A percentile compares a stretch with the other conserved stretches of the same genome.
Conservation (phyloP, 2,888 invertebrate genomes). For the Aphidius colemani region DNA sequence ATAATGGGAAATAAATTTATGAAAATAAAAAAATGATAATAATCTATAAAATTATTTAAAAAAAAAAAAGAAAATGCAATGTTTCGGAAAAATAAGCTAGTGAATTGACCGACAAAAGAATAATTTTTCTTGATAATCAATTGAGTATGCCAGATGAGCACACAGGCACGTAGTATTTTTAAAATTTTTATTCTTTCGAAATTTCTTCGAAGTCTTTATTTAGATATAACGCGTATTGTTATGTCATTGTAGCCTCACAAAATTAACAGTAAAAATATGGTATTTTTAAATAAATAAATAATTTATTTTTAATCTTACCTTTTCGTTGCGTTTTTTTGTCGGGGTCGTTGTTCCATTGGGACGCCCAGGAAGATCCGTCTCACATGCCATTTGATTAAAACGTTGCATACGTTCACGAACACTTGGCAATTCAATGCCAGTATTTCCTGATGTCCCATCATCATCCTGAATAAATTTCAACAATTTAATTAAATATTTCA, state of each 20-base stretch:
- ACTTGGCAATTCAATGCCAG: constrained; percentile 68
- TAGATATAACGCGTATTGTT: neutral
- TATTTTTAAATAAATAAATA: no score
- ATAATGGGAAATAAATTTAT: constrained; percentile 29
- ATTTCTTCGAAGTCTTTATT: constrained; percentile 23
- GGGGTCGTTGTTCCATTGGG: constrained; percentile 50
- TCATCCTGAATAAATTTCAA: constrained; percentile 51
- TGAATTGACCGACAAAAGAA: constrained; percentile 23
- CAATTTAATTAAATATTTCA: constrained; percentile 18
- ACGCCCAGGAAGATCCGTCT: constrained; percentile 63
- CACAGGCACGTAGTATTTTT: constrained; percentile 38
- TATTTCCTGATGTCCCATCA: constrained; percentile 44
- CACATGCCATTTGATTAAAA: constrained; percentile 89
- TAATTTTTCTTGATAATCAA: constrained; percentile 41
- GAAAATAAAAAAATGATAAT: constrained; percentile 22
- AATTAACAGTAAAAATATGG: no score
- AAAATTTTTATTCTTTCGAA: constrained; percentile 31
- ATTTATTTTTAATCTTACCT: constrained; percentile 57
- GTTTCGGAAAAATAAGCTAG: constrained; percentile 27
- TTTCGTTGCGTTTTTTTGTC: constrained; percentile 66
- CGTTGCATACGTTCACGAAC: constrained; percentile 92
- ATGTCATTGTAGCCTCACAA: neutral
- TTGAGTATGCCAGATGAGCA: constrained; percentile 47
- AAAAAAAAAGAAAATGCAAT: no score
- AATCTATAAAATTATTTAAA: no score